Conservation (phyloP, 2,797 vertebrate species). For the Peromyscus eremicus region DNA sequence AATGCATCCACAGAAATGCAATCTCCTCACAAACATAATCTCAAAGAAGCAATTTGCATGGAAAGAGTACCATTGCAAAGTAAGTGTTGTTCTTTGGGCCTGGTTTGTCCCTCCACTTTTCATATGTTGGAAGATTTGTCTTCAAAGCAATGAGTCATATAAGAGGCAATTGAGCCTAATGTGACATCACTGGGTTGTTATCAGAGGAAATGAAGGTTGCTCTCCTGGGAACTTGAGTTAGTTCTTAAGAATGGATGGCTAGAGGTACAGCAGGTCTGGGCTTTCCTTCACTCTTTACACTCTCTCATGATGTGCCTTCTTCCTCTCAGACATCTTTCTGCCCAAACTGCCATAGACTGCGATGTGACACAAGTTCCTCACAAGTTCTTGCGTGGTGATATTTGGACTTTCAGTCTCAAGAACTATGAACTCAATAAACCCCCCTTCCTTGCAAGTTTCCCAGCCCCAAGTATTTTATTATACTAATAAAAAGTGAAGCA, state of each 20-base stretch:
- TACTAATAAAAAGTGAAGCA: background rate
- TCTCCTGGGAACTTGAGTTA: background rate
- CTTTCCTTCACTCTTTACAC: too few species aligned
- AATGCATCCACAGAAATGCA: background rate
- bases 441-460: background rate
- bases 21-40: background rate
- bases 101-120: background rate
- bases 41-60: background rate
- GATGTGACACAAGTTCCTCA: background rate
- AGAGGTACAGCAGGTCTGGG: background rate
- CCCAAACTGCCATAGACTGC: background rate
- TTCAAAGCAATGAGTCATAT: background rate
- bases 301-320: background rate
- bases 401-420: background rate
- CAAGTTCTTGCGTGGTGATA: background rate
- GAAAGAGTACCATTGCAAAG: conserved; percentile 49
- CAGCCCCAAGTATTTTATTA: background rate
- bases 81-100: background rate
- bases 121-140: background rate
- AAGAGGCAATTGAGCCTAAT: background rate
- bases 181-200: background rate
- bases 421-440: background rate
- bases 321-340: background rate
- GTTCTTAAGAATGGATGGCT: background rate
- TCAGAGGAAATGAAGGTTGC: background rate